phyloP scores from a whole-genome alignment of 2,797 vertebrate genomes.

The Pampus argenteus region DNA sequence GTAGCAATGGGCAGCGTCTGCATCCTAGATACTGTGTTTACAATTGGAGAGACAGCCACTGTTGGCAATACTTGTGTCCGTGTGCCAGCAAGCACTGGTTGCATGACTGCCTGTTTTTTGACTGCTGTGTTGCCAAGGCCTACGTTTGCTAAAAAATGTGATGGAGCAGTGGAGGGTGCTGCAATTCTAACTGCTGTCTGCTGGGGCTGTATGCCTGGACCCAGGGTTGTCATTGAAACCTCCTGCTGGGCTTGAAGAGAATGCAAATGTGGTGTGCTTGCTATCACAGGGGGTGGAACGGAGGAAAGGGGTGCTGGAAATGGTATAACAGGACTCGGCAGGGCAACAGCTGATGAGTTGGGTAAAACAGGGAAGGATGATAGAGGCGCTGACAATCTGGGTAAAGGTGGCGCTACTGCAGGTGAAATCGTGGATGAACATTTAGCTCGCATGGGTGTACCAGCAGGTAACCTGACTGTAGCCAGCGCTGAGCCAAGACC shows the following conservation, averaged over 20 bases:
- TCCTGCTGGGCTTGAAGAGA: conserved; percentile 57
- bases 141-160: conserved; percentile 48
- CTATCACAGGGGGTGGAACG: conserved; percentile 28
- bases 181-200: conserved; percentile 51
- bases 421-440: conserved; percentile 49
- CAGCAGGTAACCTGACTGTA: conserved; percentile 38
- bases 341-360: conserved; percentile 33
- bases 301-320: conserved; percentile 36
- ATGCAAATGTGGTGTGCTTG: conserved; percentile 43
- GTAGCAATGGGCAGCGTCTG: conserved; percentile 80
- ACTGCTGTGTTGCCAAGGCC: conserved; percentile 51
- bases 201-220: conserved; percentile 43
- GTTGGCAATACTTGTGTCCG: conserved; percentile 70
- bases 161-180: conserved; percentile 51
- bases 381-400: conserved; percentile 49
- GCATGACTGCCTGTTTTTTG: conserved; percentile 57
- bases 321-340: conserved; percentile 28
- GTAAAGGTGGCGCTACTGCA: conserved; percentile 29
- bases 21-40: conserved; percentile 69
- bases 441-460: conserved; percentile 29
- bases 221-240: conserved; percentile 36
- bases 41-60: conserved; percentile 70
- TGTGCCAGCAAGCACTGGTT: conserved; percentile 59
- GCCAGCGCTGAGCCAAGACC: conserved; percentile 37
- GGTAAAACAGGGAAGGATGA: conserved; percentile 51